These are phyloP conservation scores for Odontocolon sp. DNA, from an alignment of 2,888 invertebrate species.

Conservation along the genomic window DNA sequence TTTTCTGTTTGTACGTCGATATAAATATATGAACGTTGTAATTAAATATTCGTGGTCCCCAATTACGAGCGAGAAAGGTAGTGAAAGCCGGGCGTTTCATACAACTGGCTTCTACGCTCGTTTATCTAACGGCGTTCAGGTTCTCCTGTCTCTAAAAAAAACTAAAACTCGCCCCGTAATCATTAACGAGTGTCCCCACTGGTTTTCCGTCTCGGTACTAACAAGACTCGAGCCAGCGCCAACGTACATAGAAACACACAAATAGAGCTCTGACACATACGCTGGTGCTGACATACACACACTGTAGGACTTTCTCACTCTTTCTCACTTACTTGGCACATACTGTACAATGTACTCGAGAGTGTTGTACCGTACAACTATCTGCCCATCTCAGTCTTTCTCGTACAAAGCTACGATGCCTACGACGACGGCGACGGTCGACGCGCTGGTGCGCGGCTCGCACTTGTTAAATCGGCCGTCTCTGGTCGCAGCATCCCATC, in stretches of 20 bases:
- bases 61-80: slow-evolving; percentile 10
- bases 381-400: slow-evolving; percentile 3
- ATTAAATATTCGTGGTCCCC: slow-evolving; percentile 45
- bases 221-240: slow-evolving; percentile 53
- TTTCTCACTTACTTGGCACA: slow-evolving; percentile 34
- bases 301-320: slow-evolving; percentile 12
- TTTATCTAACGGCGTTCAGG: slow-evolving; percentile 48
- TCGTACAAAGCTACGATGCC: slow-evolving; percentile 9
- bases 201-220: slow-evolving; percentile 60
- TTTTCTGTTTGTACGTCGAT: neutral
- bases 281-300: slow-evolving; percentile 48
- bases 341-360: slow-evolving; percentile 2
- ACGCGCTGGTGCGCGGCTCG: slow-evolving; percentile 56
- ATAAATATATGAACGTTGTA: slow-evolving; percentile 2
- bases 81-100: slow-evolving; percentile 9
- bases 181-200: slow-evolving; percentile 63
- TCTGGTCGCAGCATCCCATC: slow-evolving; percentile 78
- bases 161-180: slow-evolving; percentile 57
- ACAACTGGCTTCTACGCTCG: slow-evolving; percentile 35
- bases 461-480: slow-evolving; percentile 78
- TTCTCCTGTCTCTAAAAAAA: slow-evolving; percentile 39
- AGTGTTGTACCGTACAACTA: too few relatives aligned
- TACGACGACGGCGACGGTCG: slow-evolving; percentile 25
- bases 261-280: slow-evolving; percentile 28
- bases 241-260: slow-evolving; percentile 21